phyloP scores from a whole-genome alignment of 2,797 vertebrate species.

The Amniataba percoides region DNA sequence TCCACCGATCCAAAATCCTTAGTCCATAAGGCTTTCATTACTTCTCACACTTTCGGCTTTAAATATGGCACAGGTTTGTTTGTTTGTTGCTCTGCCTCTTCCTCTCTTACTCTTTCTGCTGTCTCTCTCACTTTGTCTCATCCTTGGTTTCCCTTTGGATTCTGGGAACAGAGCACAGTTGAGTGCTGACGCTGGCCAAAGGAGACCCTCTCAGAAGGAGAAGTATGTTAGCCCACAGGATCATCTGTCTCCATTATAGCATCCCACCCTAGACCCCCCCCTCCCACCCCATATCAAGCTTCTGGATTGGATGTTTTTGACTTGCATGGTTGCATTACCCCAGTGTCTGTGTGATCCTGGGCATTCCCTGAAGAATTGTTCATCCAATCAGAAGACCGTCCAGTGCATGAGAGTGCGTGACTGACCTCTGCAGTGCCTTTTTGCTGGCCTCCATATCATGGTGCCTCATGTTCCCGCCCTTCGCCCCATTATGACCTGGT shows the following conservation, averaged over 20 bases:
- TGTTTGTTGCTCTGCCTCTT: slow-evolving; percentile 58
- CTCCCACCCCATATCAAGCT: slow-evolving; percentile 39
- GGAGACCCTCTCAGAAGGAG: slow-evolving; percentile 85
- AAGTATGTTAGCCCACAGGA: slow-evolving; percentile 84
- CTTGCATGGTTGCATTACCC: slow-evolving; percentile 80
- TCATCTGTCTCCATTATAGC: slow-evolving; percentile 76
- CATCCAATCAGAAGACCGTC: slow-evolving; percentile 73
- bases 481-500: slow-evolving; percentile 58
- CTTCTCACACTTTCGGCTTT: slow-evolving; percentile 24
- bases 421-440: slow-evolving; percentile 66
- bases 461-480: slow-evolving; percentile 41
- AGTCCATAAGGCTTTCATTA: slow-evolving; percentile 7
- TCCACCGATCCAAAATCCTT: not conserved
- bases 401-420: slow-evolving; percentile 81
- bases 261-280: slow-evolving; percentile 63
- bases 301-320: slow-evolving; percentile 78
- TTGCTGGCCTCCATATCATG: slow-evolving; percentile 57
- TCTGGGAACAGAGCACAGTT: slow-evolving; percentile 86
- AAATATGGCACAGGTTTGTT: slow-evolving; percentile 34
- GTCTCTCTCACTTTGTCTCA: slow-evolving; percentile 65
- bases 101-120: slow-evolving; percentile 70
- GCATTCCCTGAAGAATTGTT: slow-evolving; percentile 50
- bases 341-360: slow-evolving; percentile 48
- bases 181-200: slow-evolving; percentile 84
- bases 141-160: slow-evolving; percentile 73